phyloP scores from a whole-genome alignment of 2,113 vertebrate species.

The Ranitomeya variabilis region DNA sequence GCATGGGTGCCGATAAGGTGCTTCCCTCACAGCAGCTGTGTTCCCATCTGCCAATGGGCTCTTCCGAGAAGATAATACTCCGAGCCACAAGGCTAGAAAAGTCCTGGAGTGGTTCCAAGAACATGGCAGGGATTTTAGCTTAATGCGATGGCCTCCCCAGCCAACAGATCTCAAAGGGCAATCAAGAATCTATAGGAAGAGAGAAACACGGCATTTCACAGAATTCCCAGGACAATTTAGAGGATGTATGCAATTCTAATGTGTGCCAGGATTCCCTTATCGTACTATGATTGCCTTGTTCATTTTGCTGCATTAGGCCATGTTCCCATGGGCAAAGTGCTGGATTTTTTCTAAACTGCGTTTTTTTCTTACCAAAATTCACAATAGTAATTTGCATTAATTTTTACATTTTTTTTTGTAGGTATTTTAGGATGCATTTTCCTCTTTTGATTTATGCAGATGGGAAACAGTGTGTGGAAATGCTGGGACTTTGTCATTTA shows the following conservation, averaged over 20 bases:
- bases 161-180: conserved; percentile 16
- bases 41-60: conserved; percentile 15
- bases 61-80: neutral
- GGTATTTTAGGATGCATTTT: too few relatives aligned
- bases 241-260: neutral
- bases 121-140: conserved; percentile 17
- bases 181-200: neutral
- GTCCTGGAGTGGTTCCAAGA: conserved; percentile 1
- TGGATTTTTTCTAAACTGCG: too few relatives aligned
- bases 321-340: too few relatives aligned
- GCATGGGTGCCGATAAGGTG: conserved; percentile 5
- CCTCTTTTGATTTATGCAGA: too few relatives aligned
- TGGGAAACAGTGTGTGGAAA: too few relatives aligned
- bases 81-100: conserved; percentile 9
- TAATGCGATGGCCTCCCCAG: conserved; percentile 13
- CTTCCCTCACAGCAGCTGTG: conserved; percentile 19
- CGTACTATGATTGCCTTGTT: neutral
- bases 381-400: too few relatives aligned
- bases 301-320: neutral
- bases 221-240: neutral
- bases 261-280: neutral
- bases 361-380: too few relatives aligned
- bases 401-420: too few relatives aligned
- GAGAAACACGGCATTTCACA: neutral
- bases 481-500: too few relatives aligned